Conservation (phyloP, 1,140 invertebrate genomes). For the Cyclargus thomasi region DNA sequence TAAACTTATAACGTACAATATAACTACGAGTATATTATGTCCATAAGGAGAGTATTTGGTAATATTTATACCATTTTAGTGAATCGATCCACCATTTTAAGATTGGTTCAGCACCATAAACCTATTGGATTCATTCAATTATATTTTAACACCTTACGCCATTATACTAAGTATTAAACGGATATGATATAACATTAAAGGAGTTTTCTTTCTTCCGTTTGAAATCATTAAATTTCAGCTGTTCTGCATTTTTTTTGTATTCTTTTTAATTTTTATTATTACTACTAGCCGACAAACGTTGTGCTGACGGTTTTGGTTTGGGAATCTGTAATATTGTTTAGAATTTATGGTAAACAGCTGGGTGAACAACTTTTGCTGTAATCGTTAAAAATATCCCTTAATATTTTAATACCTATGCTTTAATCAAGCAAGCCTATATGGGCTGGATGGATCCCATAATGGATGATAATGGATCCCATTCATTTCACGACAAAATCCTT, state of each 20-base stretch:
- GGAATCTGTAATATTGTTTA: no score
- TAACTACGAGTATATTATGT: background rate
- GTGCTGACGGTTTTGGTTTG: no score
- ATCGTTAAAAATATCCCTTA: no score
- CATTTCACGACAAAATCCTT: no score
- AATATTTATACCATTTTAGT: background rate
- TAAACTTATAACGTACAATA: background rate
- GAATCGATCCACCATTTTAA: background rate
- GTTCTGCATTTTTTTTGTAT: background rate
- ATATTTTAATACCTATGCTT: no score
- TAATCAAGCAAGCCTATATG: no score
- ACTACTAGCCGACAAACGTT: background rate
- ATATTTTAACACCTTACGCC: conserved; percentile 2
- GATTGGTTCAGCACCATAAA: conserved; percentile 11
- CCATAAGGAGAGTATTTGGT: background rate
- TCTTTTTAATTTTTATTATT: no score
- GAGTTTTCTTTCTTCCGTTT: background rate
- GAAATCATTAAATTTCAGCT: conserved; percentile 17
- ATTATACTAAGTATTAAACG: background rate
- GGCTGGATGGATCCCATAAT: no score
- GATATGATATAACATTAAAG: background rate
- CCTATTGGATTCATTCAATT: background rate
- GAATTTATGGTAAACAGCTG: no score
- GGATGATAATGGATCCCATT: no score
- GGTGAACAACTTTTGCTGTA: no score